Percentiles rank a stretch among this genome's conserved stretches.
These are phyloP conservation scores for Apamea epomidion DNA, from an alignment of 2,888 invertebrate genomes.

Conservation along the genomic window DNA sequence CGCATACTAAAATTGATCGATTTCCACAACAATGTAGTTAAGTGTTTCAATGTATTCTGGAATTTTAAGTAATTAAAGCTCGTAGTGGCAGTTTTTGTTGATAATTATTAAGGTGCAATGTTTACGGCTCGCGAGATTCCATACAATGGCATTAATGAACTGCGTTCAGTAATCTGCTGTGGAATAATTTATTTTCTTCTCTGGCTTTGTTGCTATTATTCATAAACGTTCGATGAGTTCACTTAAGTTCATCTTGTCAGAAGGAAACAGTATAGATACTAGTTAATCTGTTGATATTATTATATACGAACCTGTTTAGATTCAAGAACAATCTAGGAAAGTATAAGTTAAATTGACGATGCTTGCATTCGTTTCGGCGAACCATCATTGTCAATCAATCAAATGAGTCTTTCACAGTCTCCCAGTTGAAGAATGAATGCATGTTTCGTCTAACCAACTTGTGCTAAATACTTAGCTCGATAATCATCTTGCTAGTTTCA, in stretches of 20 bases:
- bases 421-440: background rate
- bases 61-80: conserved; percentile 88
- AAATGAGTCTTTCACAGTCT: background rate
- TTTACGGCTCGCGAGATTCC: conserved; percentile 78
- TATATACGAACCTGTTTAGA: too few relatives aligned
- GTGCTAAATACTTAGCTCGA: background rate
- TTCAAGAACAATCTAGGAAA: background rate
- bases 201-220: conserved; percentile 27
- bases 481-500: conserved; percentile 1
- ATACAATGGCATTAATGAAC: conserved; percentile 83
- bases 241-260: conserved; percentile 1
- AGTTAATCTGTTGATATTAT: background rate
- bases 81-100: conserved; percentile 86
- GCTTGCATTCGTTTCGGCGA: background rate
- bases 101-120: conserved; percentile 75
- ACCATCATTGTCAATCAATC: background rate
- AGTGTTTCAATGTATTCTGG: conserved; percentile 80
- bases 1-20: conserved; percentile 48
- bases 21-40: conserved; percentile 70
- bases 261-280: background rate
- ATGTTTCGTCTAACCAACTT: background rate
- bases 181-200: conserved; percentile 64
- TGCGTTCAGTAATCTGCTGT: conserved; percentile 71
- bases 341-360: background rate
- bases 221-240: conserved; percentile 28